phyloP scores from a whole-genome alignment of 2,888 invertebrate genomes.

The Heteropelma amictum region DNA sequence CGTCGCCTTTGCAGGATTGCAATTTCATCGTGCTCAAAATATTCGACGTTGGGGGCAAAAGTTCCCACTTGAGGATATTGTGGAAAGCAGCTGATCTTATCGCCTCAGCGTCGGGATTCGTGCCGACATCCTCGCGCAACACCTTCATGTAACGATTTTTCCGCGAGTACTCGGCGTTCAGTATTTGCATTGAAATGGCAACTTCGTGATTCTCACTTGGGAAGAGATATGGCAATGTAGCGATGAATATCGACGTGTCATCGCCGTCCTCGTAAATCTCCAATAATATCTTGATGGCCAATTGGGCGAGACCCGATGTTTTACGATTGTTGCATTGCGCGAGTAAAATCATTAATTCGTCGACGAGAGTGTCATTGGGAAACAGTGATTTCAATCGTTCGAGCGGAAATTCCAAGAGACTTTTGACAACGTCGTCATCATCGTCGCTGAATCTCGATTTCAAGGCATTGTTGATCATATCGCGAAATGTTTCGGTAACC shows the following conservation, averaged over 20 bases:
- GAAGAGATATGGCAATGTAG: slow-evolving; percentile 83
- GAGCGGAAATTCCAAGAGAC: slow-evolving; percentile 73
- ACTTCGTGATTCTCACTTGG: slow-evolving; percentile 78
- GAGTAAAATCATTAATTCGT: slow-evolving; percentile 69
- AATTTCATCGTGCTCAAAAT: slow-evolving; percentile 70
- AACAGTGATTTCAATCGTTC: slow-evolving; percentile 65
- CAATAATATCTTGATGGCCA: slow-evolving; percentile 70
- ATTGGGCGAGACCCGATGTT: slow-evolving; percentile 65
- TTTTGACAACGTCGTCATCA: slow-evolving; percentile 81
- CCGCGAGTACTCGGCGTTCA: slow-evolving; percentile 77
- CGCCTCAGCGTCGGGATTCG: slow-evolving; percentile 62
- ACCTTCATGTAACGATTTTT: slow-evolving; percentile 73
- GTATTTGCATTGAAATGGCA: slow-evolving; percentile 76
- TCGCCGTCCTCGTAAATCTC: slow-evolving; percentile 72
- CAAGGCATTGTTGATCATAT: slow-evolving; percentile 83
- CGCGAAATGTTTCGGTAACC: slow-evolving; percentile 73
- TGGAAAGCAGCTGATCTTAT: slow-evolving; percentile 72
- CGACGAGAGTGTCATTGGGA: slow-evolving; percentile 66
- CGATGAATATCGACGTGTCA: slow-evolving; percentile 81
- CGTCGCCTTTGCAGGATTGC: slow-evolving; percentile 67
- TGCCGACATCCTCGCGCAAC: slow-evolving; percentile 64
- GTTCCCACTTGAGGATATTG: slow-evolving; percentile 68
- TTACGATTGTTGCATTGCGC: slow-evolving; percentile 67
- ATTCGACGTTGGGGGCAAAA: slow-evolving; percentile 68
- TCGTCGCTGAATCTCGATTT: slow-evolving; percentile 85